Base-by-base conservation (phyloP, 2,888 invertebrate species). In the Clivina fossor region DNA sequence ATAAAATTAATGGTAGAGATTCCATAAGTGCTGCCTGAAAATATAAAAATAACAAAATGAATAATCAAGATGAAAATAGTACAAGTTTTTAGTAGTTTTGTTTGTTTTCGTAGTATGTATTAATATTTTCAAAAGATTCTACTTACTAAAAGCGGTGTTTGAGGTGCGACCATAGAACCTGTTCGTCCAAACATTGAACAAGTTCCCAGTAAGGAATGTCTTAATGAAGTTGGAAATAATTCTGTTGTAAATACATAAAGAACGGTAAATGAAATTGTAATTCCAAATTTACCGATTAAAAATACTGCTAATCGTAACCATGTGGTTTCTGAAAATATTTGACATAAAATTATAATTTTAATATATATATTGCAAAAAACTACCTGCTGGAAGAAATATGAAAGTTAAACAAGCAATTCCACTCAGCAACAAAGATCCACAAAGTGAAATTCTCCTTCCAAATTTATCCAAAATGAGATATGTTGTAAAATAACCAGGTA, bases 401-500 rank as follows among this genome's bases (percentile, higher is more conserved):
- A 84, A 77, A 0, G 72, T 67, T 8, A 83, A 67, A 40, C 85
- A 85, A 26, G 83, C 76, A 1, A 74, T 40, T 2, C 80, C 86
- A 62, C 86, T 86, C 2, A 84, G 58, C 60, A 84, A 68, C 66
- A 86, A 85, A 0, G 81, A 80, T 0, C 72, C 75, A 33, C 81
- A 80, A 58, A 87, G 72, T 1, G 85, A 83, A 60, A 75, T 76
- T 62, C 85, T 82, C 57, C 86, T 75, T 50, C 87, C 86, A 40
- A 79, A 76, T 61, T 75, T 76, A 65, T 86, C 84, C 64, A 87
- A 76, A 9, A 85, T 76, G 9, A 82, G 69, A 48, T 81, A 78
- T 26, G 84, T 84, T 43, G 80, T 66, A 33, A 85, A 71, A 64
- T 86, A 86, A 0, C 85, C 88, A 1, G 90, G 90, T 57, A 89